Evolutionary conservation across 2,797 vertebrate species (phyloP), one percentile per base, ranked within the genome.

Genomic region (Pelodytes ibericus): DNA sequence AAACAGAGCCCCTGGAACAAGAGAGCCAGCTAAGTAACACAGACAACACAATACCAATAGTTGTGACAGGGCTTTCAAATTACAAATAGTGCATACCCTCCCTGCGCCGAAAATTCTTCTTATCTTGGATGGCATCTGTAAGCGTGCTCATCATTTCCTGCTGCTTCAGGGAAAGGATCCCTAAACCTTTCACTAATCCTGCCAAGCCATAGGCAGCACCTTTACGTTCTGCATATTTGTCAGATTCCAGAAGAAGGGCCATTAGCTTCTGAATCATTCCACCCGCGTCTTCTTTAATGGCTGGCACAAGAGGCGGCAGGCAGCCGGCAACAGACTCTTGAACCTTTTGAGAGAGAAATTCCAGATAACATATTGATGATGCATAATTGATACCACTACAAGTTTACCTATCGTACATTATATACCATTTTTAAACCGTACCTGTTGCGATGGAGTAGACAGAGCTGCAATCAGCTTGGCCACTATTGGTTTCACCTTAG

Each of bases 401-500:
- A n/a, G n/a, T n/a, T n/a, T n/a, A n/a, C n/a, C n/a, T n/a, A n/a
- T n/a, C n/a, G 6, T 6, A 33, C 22, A 15, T 18, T 22, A 61
- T 18, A 15, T 16, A 24, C 9, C 44, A n/a, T 1, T 33, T 27
- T 1, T 18, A 22, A 0, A n/a, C n/a, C 20, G 41, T 86, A 96
- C 98, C 95, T 99, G 98, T 82, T 99, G 98, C 77, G 98, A 98
- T 0, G 98, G 98, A 0, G 98, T 99, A 8, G 95, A 98, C 27
- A 99, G 95, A 0, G 98, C 96, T 0, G 96, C 94, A 64, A 99
- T 96, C 68, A 99, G 94, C 82, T 99, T 99, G 86, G 96, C 97
- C 74, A 99, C 91, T 0, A 99, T 99, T 68, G 98, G 98, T 84
- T 99, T 99, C 83, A 99, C 97, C 88, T 99, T 99, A 61, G 97